Evolutionary conservation across 2,797 vertebrate genomes (phyloP), one percentile per base, ranked within the genome.

Genomic region (Enteromius anoplus): DNA sequence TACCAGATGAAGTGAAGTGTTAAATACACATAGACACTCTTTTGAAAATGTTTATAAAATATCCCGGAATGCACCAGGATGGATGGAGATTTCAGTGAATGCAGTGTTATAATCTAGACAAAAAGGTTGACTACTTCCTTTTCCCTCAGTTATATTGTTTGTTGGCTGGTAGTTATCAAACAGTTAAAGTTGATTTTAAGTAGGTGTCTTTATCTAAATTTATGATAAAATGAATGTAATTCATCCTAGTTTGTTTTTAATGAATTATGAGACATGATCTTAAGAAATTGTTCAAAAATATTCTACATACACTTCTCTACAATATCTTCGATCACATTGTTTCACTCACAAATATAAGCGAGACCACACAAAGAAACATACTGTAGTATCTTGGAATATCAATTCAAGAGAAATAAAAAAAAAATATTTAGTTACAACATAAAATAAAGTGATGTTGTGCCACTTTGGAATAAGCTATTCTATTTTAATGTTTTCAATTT

Each of bases 381-480:
- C 37, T 7, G 37, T 37, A 12, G 23, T n/a, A 77, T 55, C 47
- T 73, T 82, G 37, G 58, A 51, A 55, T 29, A 65, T 53, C 42
- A 78, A 40, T 81, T 40, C 42, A 40, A 77, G 26, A 66, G 70
- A 70, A 84, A 86, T 62, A 40, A 21, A 47, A 76, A 49, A 47
- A 87, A 81, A 84, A 60, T 4, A 82, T 42, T 34, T 15, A 51
- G 58, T 17, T 80, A 65, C n/a, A 75, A 84, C 77, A 89, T 8
- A 90, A 58, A 86, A 86, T 92, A 94, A 94, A 94, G 94, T 94
- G 92, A 93, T 90, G 86, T 84, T 88, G 92, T 94, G 93, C 92
- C 86, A 87, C 84, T 88, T 80, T 92, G 91, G 91, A 94, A 93
- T 91, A 88, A 40, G 32, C 84, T 47, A 80, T 55, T 40, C 51